Evolutionary conservation across 2,113 vertebrate genomes (phyloP), one percentile per base, ranked within the genome.

Genomic region (Electrona antarctica): DNA sequence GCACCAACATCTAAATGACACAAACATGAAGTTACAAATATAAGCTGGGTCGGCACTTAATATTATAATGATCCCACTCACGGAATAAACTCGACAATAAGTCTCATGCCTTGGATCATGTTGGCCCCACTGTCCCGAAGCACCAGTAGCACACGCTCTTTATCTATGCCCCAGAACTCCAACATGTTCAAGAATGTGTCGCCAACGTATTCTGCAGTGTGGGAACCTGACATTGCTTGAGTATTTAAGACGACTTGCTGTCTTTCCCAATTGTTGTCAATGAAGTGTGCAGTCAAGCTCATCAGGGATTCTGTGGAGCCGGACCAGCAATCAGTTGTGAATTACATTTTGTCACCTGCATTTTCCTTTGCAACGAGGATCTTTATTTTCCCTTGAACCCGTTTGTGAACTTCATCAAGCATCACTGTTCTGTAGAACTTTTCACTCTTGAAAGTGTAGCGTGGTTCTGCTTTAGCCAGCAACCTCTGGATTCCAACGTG

Each of bases 101-200:
- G 50, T 7, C 50, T 79, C 12, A 70, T 50, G 3, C 63, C 52
- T 64, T 61, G 72, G 8, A 81, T 60, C 56, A 66, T 64, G 14
- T 80, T 73, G 7, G 65, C 46, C 7, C 61, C 70, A 64, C 41
- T 12, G 14, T 77, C 79, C 10, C 74, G 10, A 6, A 81, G 65
- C 13, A 69, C 65, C 52, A 77, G 56, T 33, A 64, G 33, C 6
- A 48, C 69, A 28, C 8, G 12, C 0, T 75, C 60, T 60, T 8
- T 14, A 12, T 6, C 13, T 13, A 73, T 57, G 8, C 52, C 12
- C 69, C 60, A 65, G 7, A 62, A 3, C 4, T 7, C 50, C 8
- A 66, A 2, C 60, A 73, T 50, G 21, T 15, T 7, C n/a, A 69
- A 11, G 29, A 71, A 75, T 12, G 29, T 47, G 8, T 61, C 10